A percentile compares a stretch with the other conserved stretches of the same genome.
These are phyloP conservation scores for Plutomurus gul DNA, from an alignment of 1,140 invertebrate genomes.

Conservation along the genomic window DNA sequence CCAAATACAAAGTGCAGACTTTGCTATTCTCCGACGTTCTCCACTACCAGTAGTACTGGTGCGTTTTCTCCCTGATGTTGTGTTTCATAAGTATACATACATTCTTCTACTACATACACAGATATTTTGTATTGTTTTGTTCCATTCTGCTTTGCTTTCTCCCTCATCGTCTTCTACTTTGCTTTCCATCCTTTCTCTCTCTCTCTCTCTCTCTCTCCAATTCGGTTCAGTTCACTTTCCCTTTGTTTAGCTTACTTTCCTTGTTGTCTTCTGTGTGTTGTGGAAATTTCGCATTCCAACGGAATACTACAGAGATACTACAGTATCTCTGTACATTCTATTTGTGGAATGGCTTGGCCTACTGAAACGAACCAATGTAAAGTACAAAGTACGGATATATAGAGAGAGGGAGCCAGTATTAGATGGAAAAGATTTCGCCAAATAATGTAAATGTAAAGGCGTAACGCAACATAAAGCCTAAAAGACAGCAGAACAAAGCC, in stretches of 20 bases:
- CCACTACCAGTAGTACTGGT: not conserved
- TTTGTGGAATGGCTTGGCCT: too few species aligned
- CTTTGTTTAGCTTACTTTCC: not conserved
- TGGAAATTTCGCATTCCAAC: not conserved
- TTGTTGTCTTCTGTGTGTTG: too few species aligned
- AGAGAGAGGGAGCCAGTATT: not conserved
- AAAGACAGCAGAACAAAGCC: conserved; percentile 16
- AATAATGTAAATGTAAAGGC: not conserved
- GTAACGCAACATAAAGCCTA: not conserved
- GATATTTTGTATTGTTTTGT: not conserved
- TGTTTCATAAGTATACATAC: too few species aligned
- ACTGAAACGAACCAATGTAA: too few species aligned
- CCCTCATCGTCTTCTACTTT: not conserved
- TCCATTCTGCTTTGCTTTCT: not conserved
- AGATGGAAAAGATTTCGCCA: not conserved
- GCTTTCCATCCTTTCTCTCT: not conserved
- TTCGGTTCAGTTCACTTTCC: not conserved
- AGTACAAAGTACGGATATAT: not conserved
- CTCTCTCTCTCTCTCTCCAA: not conserved
- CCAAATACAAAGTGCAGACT: conserved; percentile 13
- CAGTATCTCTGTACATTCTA: too few species aligned
- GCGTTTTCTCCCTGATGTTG: not conserved
- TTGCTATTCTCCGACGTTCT: conserved; percentile 7
- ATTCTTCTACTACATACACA: not conserved
- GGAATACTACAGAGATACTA: not conserved